phyloP scores from a whole-genome alignment of 2,888 invertebrate genomes.

The Drosophila flavopinicola region DNA sequence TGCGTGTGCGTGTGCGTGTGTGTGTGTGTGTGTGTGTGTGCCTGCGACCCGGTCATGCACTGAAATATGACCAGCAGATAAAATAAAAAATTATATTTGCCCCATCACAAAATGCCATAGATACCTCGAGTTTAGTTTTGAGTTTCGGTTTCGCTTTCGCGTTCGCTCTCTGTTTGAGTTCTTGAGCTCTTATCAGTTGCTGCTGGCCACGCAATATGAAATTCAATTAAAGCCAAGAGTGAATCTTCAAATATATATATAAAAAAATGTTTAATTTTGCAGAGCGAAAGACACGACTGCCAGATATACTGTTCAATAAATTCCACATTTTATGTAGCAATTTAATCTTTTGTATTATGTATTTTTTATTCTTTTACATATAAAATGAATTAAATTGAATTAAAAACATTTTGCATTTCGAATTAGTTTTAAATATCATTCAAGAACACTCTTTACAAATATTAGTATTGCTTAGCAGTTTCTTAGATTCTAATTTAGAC shows the following conservation, averaged over 20 bases:
- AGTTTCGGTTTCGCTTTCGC: slow-evolving; percentile 7
- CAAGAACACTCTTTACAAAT: too few species aligned
- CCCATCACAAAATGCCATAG: slow-evolving; percentile 39
- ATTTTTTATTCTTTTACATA: too few species aligned
- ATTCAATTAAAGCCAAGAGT: slow-evolving; percentile 61
- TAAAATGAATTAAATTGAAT: too few species aligned
- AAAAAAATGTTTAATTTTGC: not conserved
- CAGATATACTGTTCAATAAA: not conserved
- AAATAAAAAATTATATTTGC: slow-evolving; percentile 54
- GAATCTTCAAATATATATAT: slow-evolving; percentile 27
- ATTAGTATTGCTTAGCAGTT: too few species aligned
- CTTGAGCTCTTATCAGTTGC: slow-evolving; percentile 50
- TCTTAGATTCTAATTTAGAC: too few species aligned
- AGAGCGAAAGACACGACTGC: not conserved
- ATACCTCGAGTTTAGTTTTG: slow-evolving; percentile 9
- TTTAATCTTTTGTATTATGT: too few species aligned
- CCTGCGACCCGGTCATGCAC: slow-evolving; percentile 29
- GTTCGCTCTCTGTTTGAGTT: slow-evolving; percentile 18
- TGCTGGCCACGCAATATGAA: slow-evolving; percentile 48
- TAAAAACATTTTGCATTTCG: too few species aligned
- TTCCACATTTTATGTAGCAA: too few species aligned
- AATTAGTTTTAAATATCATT: too few species aligned
- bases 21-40: slow-evolving; percentile 1
- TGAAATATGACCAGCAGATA: slow-evolving; percentile 62
- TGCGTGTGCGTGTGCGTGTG: slow-evolving; percentile 1